Base-by-base conservation (phyloP, 2,797 vertebrate genomes). In the Ceryle rudis region DNA sequence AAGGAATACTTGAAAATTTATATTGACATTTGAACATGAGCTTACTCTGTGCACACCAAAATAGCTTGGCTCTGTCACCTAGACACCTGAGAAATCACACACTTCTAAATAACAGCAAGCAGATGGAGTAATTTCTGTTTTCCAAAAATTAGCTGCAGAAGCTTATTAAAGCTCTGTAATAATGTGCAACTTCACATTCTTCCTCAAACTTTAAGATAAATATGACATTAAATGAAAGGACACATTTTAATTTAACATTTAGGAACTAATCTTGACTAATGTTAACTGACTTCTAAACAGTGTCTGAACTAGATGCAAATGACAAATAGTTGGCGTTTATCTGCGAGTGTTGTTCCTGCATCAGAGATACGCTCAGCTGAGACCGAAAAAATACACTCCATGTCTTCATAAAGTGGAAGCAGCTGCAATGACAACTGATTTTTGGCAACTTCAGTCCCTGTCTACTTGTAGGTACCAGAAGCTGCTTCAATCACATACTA, bases 151-250 rank as follows among this genome's bases (percentile, higher is more conserved):
- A 95, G 52, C 73, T 79, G 44, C 19, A 93, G 61, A 64, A 70
- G 60, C 57, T 89, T 93, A 79, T 67, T 92, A 81, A 73, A 82
- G 33, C 58, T 66, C 31, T 60, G 22, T 52, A 82, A 65, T 85
- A 95, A 86, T 1, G 5, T 79, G 42, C 46, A 89, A 55, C 79
- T 91, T 90, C 87, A 75, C 35, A 15, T 46, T 86, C 85, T 64
- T 90, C 66, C 62, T 77, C 89, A 77, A 79, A 75, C 37, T 71
- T 85, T 54, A 81, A 44, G 44, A 91, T 81, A 95, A 96, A 94
- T 95, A 86, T 92, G 94, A 92, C 93, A 95, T 95, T 96, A 95
- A 91, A 88, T 81, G 41, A 95, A 97, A 96, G 96, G 95, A 97
- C 93, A 89, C 52, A 94, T 96, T 97, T 95, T 86, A 89, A 96